phyloP scores from a whole-genome alignment of 1,140 invertebrate genomes.

The Eriocheir sinensis region DNA sequence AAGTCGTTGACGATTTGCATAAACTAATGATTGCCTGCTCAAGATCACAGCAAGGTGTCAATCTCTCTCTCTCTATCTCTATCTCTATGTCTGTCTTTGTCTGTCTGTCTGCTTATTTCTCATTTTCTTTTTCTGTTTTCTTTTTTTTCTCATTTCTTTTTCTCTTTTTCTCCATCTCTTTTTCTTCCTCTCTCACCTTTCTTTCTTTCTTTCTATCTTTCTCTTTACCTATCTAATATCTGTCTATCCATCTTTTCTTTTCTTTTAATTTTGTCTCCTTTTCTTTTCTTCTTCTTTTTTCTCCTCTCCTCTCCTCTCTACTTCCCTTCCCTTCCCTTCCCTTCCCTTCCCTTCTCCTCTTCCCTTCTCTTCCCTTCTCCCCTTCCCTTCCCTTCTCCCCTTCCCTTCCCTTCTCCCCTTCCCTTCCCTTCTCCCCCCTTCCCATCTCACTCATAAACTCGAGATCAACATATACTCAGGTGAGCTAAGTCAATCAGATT shows the following conservation, averaged over 20 bases:
- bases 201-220: background rate
- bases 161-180: background rate
- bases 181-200: background rate
- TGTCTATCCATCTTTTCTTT: too few species aligned
- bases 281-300: background rate
- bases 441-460: background rate
- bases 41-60: background rate
- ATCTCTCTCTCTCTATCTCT: background rate
- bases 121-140: background rate
- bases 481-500: too few species aligned
- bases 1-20: background rate
- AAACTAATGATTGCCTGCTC: background rate
- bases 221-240: too few species aligned
- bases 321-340: background rate
- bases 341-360: background rate
- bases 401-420: background rate
- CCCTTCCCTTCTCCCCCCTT: background rate
- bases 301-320: background rate
- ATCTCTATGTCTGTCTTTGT: background rate
- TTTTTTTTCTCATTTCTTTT: background rate
- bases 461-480: background rate
- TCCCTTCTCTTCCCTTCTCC: background rate
- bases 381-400: too few species aligned
- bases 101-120: background rate
- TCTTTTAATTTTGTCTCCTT: too few species aligned